phyloP scores from a whole-genome alignment of 2,113 vertebrate species.

The Aptenodytes patagonicus region DNA sequence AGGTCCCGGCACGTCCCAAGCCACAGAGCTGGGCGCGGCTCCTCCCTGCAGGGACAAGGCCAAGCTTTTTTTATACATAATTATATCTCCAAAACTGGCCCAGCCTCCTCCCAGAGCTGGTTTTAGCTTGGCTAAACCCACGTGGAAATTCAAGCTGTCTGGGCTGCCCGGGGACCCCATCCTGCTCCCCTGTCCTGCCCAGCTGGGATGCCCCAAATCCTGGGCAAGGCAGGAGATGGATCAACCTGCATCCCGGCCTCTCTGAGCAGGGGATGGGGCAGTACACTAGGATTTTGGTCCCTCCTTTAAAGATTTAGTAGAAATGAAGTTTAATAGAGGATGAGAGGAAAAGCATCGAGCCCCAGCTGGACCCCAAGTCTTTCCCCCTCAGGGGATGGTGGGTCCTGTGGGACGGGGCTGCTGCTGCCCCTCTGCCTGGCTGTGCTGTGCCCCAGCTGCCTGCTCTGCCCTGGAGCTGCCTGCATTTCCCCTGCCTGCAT shows the following conservation, averaged over 20 bases:
- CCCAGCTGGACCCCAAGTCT: background rate
- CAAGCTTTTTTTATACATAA: background rate
- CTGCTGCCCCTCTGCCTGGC: background rate
- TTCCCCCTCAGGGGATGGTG: background rate
- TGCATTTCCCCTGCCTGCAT: background rate
- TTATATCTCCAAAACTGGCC: background rate
- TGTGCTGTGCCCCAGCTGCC: background rate
- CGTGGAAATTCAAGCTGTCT: background rate
- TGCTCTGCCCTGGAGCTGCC: background rate
- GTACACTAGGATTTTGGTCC: rapidly evolving
- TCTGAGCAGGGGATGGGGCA: background rate
- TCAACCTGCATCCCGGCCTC: background rate
- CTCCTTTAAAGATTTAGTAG: background rate
- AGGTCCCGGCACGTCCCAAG: rapidly evolving
- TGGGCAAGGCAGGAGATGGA: background rate
- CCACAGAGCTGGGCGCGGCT: background rate
- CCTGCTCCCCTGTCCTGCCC: background rate
- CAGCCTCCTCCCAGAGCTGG: slow-evolving; percentile 10
- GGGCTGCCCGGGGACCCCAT: background rate
- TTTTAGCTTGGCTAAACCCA: slow-evolving; percentile 34
- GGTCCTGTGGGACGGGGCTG: background rate
- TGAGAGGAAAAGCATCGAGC: background rate
- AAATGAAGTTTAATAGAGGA: background rate
- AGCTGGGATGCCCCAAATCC: background rate
- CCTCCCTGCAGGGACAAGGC: background rate